Evolutionary conservation across 2,113 vertebrate species (phyloP), one percentile per base, ranked within the genome.

Genomic region (Calidris pygmaea): DNA sequence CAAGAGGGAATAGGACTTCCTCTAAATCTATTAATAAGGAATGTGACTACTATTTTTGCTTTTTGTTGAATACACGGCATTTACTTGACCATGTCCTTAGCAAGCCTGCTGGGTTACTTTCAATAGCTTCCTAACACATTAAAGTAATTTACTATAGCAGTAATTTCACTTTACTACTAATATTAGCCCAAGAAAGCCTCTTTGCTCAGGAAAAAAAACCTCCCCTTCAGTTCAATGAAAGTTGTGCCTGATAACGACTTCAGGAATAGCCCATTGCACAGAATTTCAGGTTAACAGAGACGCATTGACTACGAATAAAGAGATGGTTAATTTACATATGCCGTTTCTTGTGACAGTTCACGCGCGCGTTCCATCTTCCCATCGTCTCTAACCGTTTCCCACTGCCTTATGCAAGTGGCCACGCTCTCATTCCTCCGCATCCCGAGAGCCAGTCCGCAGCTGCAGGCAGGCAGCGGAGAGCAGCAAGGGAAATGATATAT

Each of bases 401-500:
- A 8, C 37, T 5, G 89, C 3, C 92, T 95, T 92, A 93, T 50
- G 90, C 92, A 90, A 94, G 88, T 23, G 90, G 83, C 92, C 81
- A 41, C 11, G 14, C 79, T 96, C 87, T 41, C 88, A 58, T 89
- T 92, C 85, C 95, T 89, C 94, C 5, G 76, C 92, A 93, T 78
- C 87, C 50, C 91, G 2, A 48, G 45, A 87, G 79, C 39, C 73
- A 81, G 93, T 5, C 73, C 15, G 18, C 96, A 95, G 97, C 96
- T 95, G 96, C 85, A 95, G 83, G 70, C 90, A 96, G 76, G 41
- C 95, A 77, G 92, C 6, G 32, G 95, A 97, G 83, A 92, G 77
- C 80, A 96, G 95, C 74, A 23, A 65, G 35, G 89, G 95, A 93
- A 96, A 87, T 91, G 81, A 96, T 95, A 96, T 84, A 96, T 74